These are phyloP conservation scores for Heteromormyrus szaboi DNA, from an alignment of 2,797 vertebrate genomes.

Conservation along the genomic window DNA sequence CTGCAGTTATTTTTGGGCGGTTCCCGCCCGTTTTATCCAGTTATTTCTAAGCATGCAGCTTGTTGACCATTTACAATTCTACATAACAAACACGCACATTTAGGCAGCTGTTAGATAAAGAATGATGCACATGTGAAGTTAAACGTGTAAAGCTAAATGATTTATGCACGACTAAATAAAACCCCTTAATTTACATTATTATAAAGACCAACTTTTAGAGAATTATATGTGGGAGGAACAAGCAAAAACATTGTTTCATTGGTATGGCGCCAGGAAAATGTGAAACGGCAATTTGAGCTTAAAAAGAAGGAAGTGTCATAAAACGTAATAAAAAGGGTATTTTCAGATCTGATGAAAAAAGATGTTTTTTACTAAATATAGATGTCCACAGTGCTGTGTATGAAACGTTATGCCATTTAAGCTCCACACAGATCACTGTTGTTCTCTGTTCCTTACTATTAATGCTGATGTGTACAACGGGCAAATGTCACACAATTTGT, in stretches of 20 bases:
- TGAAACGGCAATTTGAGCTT: not conserved
- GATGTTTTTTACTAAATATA: not conserved
- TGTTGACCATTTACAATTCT: not conserved
- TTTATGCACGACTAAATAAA: not conserved
- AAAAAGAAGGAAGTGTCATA: not conserved
- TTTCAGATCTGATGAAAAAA: constrained; percentile 1
- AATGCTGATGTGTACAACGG: not conserved
- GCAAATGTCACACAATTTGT: not conserved
- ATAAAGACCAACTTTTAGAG: not conserved
- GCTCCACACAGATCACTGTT: not conserved
- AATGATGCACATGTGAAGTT: not conserved
- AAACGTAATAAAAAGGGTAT: not conserved
- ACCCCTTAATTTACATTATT: not conserved
- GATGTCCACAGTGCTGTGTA: not conserved
- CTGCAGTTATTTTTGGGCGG: not conserved
- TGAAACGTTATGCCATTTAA: not conserved
- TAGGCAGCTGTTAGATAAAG: not conserved
- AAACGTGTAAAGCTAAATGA: not conserved
- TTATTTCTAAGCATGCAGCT: not conserved
- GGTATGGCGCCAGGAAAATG: not conserved
- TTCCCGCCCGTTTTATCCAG: not conserved
- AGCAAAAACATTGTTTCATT: not conserved
- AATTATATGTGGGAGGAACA: not conserved
- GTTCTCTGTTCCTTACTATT: not conserved
- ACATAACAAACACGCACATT: not conserved